These are phyloP conservation scores for Danio choprae DNA, from an alignment of 2,797 vertebrate species.

Conservation along the genomic window DNA sequence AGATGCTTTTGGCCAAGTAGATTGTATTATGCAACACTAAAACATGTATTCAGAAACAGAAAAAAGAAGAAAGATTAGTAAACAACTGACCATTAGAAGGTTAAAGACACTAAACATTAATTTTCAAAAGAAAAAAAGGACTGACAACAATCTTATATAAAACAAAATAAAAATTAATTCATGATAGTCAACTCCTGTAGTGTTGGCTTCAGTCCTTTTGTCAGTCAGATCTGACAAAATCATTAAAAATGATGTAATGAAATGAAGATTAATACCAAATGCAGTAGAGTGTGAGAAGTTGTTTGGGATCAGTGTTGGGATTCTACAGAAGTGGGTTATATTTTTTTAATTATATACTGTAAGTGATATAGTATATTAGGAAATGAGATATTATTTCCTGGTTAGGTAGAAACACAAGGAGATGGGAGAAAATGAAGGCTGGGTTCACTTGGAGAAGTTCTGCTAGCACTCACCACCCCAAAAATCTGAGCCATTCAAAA, in stretches of 20 bases:
- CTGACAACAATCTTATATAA: constrained; percentile 2
- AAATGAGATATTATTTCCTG: constrained; percentile 17
- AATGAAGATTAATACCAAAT: constrained; percentile 28
- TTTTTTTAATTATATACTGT: constrained; percentile 7
- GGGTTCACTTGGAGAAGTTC: constrained; percentile 67
- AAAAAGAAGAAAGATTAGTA: constrained; percentile 35
- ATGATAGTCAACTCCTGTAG: constrained; percentile 7
- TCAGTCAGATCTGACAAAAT: constrained; percentile 21
- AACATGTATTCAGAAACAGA: background rate
- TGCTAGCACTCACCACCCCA: constrained; percentile 91
- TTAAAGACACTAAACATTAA: constrained; percentile 23
- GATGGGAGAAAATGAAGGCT: constrained; percentile 51
- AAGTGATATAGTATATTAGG: constrained; percentile 14
- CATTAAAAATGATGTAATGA: constrained; percentile 22
- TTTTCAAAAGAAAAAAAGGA: constrained; percentile 41
- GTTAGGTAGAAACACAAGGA: constrained; percentile 37
- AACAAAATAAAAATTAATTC: background rate
- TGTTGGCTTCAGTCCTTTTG: constrained; percentile 32
- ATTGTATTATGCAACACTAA: constrained; percentile 1
- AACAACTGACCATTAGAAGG: constrained; percentile 12
- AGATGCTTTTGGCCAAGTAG: no score
- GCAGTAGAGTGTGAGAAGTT: constrained; percentile 5
- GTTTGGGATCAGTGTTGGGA: constrained; percentile 41
- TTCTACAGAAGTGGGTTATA: constrained; percentile 40
- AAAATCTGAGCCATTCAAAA: constrained; percentile 96